Conservation (phyloP, 2,888 invertebrate species). For the Morpho helenor region DNA sequence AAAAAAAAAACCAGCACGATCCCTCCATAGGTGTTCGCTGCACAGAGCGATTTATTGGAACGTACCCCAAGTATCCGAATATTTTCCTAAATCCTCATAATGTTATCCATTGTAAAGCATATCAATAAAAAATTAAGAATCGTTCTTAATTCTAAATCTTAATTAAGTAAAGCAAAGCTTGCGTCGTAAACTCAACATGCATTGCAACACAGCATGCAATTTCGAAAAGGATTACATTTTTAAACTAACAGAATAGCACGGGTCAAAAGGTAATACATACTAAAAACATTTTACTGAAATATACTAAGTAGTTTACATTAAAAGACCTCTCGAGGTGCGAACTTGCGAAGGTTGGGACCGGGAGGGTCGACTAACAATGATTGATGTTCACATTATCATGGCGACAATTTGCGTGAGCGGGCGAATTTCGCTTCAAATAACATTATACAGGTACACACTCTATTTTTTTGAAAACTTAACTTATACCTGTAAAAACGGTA, state of each 20-base stretch:
- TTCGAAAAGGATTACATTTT: too few relatives aligned
- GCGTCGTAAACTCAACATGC: too few relatives aligned
- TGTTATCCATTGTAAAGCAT: neutral
- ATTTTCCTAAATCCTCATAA: neutral
- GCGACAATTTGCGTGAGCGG: conserved; percentile 4
- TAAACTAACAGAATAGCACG: too few relatives aligned
- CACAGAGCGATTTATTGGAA: too few relatives aligned
- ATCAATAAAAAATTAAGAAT: neutral
- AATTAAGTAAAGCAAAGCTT: too few relatives aligned
- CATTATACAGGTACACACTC: neutral
- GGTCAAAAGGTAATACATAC: too few relatives aligned
- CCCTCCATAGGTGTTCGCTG: too few relatives aligned
- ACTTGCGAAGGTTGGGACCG: conserved; percentile 14
- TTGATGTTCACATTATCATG: conserved; percentile 50
- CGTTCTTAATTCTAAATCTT: neutral
- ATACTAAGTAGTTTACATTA: conserved; percentile 10
- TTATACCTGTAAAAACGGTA: too few relatives aligned
- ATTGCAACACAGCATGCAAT: too few relatives aligned
- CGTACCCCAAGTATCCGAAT: too few relatives aligned
- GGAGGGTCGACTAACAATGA: conserved; percentile 45
- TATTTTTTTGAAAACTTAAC: too few relatives aligned
- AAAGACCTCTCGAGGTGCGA: conserved; percentile 14
- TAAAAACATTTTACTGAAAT: conserved; percentile 10
- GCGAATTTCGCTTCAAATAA: neutral
- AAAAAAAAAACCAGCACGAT: too few relatives aligned